These are phyloP conservation scores for Protobothrops flavoviridis DNA, from an alignment of 2,113 vertebrate genomes.

Conservation along the genomic window DNA sequence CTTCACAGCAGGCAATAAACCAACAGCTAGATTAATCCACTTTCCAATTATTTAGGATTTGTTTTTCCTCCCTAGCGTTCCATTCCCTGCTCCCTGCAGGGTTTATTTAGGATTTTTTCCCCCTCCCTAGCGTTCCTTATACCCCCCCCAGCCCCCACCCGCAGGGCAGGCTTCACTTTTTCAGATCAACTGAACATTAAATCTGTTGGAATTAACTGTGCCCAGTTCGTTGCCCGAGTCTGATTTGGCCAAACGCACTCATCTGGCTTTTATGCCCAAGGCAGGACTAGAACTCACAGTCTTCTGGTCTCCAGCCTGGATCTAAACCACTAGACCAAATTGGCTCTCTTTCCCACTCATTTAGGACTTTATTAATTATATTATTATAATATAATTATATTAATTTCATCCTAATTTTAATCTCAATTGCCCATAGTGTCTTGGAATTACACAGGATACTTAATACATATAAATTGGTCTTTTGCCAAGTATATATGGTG, in stretches of 20 bases:
- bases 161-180: not conserved
- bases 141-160: accelerated
- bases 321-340: not conserved
- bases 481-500: no score
- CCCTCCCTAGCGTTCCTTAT: no score
- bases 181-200: not conserved
- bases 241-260: not conserved
- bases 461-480: not conserved
- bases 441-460: not conserved
- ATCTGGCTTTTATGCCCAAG: not conserved
- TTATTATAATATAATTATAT: not conserved
- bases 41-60: not conserved
- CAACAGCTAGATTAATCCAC: not conserved
- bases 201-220: not conserved
- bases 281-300: not conserved
- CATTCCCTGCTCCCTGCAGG: not conserved
- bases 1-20: not conserved
- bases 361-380: not conserved
- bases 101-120: not conserved
- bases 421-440: not conserved
- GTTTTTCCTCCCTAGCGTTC: not conserved
- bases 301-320: not conserved
- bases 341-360: not conserved
- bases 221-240: not conserved
- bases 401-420: not conserved